Base-by-base conservation (phyloP, 2,888 invertebrate species). In the Periphyllus acericola region DNA sequence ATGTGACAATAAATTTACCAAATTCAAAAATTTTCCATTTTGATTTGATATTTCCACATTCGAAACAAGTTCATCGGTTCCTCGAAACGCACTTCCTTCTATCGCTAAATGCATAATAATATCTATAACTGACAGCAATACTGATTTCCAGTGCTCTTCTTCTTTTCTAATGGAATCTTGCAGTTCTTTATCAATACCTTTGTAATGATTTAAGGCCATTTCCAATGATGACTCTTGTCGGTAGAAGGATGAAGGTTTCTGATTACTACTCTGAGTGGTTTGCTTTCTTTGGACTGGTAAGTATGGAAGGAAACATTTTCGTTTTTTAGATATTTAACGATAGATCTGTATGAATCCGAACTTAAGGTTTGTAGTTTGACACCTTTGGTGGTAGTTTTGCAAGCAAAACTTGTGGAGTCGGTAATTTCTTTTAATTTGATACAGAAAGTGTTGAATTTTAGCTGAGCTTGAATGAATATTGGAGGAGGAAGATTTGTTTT, bases 371-470 rank as follows among this genome's bases (percentile, higher is more conserved):
- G 71, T 32, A 71, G 21, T 71, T 71, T 71, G 32, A 71, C 71
- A n/a, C 71, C 71, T 71, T 71, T 32, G 5, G 72, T 72, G 19
- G 72, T 32, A 19, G 19, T 72, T 72, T 76, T 76, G 46, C 46
- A 76, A 32, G 9, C 46, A 46, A 76, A 76, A 46, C 75, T 76
- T 6, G 75, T n/a, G 40, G 40, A n/a, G 40, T 75, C 75, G n/a
- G 75, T 75, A 6, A 75, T n/a, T 75, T 75, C 75, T 21, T 75
- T 75, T n/a, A 75, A n/a, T 75, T 75, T 75, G n/a, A 75, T 17
- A 40, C 75, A 75, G 21, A 75, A 75, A 11, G 40, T 66, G 21
- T 66, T 66, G 66, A 21, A 66, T 3, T 66, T n/a, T 66, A 66
- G 21, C 21, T 66, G 14, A 17, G 66, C 66, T 66, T 66, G 21